A percentile compares a stretch with the other conserved stretches of the same genome.
Conservation (phyloP, 1,140 invertebrate genomes). For the Drosophila nikananu region DNA sequence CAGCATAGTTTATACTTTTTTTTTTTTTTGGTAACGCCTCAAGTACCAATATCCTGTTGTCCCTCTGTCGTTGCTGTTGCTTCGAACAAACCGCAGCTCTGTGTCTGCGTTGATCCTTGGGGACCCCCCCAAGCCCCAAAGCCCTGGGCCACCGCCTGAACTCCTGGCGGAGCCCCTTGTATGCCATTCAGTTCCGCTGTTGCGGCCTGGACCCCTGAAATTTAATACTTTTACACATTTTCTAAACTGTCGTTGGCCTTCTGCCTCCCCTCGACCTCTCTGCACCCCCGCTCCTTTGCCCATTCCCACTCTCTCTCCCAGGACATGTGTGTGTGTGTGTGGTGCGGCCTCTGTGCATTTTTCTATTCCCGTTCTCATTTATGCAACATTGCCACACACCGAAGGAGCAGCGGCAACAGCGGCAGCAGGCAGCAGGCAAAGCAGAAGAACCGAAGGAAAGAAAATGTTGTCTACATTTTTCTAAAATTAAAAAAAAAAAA, state of each 20-base stretch:
- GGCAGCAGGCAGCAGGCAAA: conserved; percentile 12
- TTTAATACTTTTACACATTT: conserved; percentile 63
- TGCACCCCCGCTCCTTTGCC: background rate
- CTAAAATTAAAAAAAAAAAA: conserved; percentile 60
- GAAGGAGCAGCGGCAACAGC: conserved; percentile 31
- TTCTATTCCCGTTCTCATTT: conserved; percentile 60
- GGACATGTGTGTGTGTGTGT: conserved; percentile 28
- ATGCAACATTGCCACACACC: conserved; percentile 52
- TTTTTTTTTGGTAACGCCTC: conserved; percentile 10
- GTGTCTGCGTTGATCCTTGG: conserved; percentile 9
- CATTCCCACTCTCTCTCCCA: conserved; percentile 8
- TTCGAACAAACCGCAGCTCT: conserved; percentile 12
- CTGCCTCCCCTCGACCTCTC: background rate
- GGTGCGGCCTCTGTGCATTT: conserved; percentile 45
- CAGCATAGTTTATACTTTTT: background rate
- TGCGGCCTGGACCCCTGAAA: conserved; percentile 51
- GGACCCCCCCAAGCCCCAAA: background rate
- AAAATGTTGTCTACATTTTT: conserved; percentile 57
- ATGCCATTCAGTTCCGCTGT: conserved; percentile 38
- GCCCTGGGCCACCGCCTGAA: background rate
- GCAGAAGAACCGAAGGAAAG: conserved; percentile 24
- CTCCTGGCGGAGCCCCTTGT: conserved; percentile 20
- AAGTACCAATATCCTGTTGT: conserved; percentile 17
- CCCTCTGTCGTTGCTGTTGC: background rate
- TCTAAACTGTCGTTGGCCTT: conserved; percentile 60